These are phyloP conservation scores for Hemibagrus wyckioides DNA, from an alignment of 2,113 vertebrate genomes.

Conservation along the genomic window DNA sequence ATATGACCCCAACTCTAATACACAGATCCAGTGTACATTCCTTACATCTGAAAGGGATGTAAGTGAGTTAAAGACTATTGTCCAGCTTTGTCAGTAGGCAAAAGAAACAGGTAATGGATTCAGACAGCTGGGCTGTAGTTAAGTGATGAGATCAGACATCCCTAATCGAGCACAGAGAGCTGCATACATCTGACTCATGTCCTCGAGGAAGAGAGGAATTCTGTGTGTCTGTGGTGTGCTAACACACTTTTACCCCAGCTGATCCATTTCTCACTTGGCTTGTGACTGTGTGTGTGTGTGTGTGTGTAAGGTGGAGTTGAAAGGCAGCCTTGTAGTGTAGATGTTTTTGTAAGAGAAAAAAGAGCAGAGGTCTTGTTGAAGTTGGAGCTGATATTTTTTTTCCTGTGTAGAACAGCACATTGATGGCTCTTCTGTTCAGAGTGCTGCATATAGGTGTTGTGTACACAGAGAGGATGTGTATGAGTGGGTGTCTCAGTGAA, in stretches of 20 bases:
- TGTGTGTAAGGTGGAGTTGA: conserved; percentile 44
- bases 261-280: conserved; percentile 51
- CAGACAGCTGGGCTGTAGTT: conserved; percentile 47
- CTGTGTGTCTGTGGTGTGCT: conserved; percentile 28
- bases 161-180: conserved; percentile 50
- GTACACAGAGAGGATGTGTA: neutral
- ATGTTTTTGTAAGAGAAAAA: conserved; percentile 51
- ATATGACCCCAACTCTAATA: neutral
- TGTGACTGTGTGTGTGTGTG: conserved; percentile 45
- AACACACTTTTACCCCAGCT: conserved; percentile 41
- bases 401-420: conserved; percentile 40
- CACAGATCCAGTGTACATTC: neutral
- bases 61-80: neutral
- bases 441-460: neutral
- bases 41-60: neutral
- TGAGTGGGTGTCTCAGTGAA: conserved; percentile 14
- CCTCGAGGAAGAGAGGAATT: conserved; percentile 38
- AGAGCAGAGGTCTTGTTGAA: conserved; percentile 43
- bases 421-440: conserved; percentile 26
- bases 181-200: conserved; percentile 30
- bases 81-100: conserved; percentile 2
- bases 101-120: conserved; percentile 33
- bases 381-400: conserved; percentile 51
- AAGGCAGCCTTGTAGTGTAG: conserved; percentile 53
- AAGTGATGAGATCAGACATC: conserved; percentile 54